Base-by-base conservation (phyloP, 2,113 vertebrate species). In the Callipepla squamata region DNA sequence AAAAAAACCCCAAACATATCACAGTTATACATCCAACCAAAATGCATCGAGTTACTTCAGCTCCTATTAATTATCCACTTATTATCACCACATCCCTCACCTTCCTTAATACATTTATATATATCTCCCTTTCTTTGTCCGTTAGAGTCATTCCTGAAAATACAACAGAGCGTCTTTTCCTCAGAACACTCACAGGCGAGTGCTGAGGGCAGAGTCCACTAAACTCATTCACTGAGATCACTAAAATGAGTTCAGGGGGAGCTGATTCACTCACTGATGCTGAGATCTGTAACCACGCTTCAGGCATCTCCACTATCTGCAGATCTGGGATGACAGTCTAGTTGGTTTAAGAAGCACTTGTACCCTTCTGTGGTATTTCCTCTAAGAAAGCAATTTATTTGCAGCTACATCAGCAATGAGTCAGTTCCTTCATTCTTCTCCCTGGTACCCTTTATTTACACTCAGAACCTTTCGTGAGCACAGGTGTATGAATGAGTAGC, bases 401-500 rank as follows among this genome's bases (percentile, higher is more conserved):
- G 85, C 48, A 63, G 19, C 3, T 2, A 45, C 7, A 26, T 57
- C 51, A 1, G 85, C 68, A 76, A 17, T 34, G 85, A 69, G 18
- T 59, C 67, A 53, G 45, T 58, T 48, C 42, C 85, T 81, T 65
- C 22, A 16, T 59, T 78, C n/a, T 47, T 28, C 36, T 59, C 25
- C 40, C 70, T 21, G 42, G 69, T 63, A 91, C 25, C 44, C 44
- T 66, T 65, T 68, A 5, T 68, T 87, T 55, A 61, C 25, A 53
- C 3, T 32, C 80, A 70, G 63, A 68, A 72, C n/a, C 89, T 58
- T 87, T 76, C 65, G 32, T 19, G 40, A 58, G 47, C 16, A 63
- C 90, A 95, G 79, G 78, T 90, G 82, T 82, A 93, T 40, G 76
- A 93, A 87, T 5, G 76, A 93, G 85, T 6, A 82, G 53, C 82